Evolutionary conservation across 2,113 vertebrate species (phyloP), one percentile per base, ranked within the genome.

Genomic region (Trematocara zebra): DNA sequence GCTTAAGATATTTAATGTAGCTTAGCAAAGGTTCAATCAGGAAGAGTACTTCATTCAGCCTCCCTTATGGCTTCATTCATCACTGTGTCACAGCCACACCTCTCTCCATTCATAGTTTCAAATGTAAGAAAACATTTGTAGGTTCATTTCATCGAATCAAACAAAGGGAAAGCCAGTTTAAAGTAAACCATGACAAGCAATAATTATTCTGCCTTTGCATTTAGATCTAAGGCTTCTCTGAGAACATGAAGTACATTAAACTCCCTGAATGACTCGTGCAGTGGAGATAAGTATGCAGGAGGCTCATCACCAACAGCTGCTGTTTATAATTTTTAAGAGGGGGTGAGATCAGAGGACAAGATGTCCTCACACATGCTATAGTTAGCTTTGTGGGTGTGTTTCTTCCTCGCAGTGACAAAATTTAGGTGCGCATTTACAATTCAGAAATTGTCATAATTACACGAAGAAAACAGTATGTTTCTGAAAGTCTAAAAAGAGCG

Each of bases 1-100:
- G 82, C 33, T 87, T 82, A 89, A 82, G 87, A 87, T 82, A 80
- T 79, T 89, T 89, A 81, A 86, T 26, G 59, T 81, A 31, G 82
- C 51, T 88, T 82, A 83, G 64, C 14, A 40, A 61, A 67, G 81
- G 88, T 81, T 91, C 85, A 89, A 52, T 69, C 80, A 56, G 23
- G 37, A 83, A 28, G 61, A 88, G 85, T 28, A 47, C 28, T 67
- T 82, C 49, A 84, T 87, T 85, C 61, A 88, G 18, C 26, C 82
- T 42, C 15, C 9, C 4, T 11, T 1, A 4, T 53, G 52, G 51
- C 26, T 81, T 87, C n/a, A 86, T 85, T 91, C 85, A 87, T 69
- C 18, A 8, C 35, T 61, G 7, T 7, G 26, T 23, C 3, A 3
- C 72, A 51, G 64, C 18, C 37, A 44, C 78, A 78, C 80, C 56